Conservation (phyloP, 2,888 invertebrate genomes). For the Hololepta plana region DNA sequence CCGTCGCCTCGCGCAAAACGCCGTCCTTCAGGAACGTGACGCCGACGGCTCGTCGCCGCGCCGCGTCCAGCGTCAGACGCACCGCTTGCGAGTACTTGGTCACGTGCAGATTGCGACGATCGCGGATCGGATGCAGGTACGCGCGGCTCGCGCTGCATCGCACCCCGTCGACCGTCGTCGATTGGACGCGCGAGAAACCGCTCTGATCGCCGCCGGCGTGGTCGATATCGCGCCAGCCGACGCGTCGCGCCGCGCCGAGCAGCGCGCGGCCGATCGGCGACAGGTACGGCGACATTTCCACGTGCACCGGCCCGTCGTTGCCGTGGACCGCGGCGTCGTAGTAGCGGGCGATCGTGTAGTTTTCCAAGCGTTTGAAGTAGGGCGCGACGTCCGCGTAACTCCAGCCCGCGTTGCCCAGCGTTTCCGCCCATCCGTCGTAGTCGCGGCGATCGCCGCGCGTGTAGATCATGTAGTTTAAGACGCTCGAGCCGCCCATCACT, state of each 20-base stretch:
- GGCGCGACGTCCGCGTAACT: slow-evolving; percentile 61
- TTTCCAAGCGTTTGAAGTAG: slow-evolving; percentile 62
- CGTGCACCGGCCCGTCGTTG: slow-evolving; percentile 44
- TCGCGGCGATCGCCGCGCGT: slow-evolving; percentile 74
- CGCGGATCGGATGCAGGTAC: slow-evolving; percentile 33
- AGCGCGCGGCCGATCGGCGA: slow-evolving; percentile 25
- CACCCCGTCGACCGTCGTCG: slow-evolving; percentile 30
- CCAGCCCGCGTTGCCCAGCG: slow-evolving; percentile 77
- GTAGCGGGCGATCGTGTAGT: too few species aligned
- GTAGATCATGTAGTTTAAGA: slow-evolving; percentile 82
- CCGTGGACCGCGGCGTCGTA: slow-evolving; percentile 21
- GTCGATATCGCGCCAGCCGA: slow-evolving; percentile 27
- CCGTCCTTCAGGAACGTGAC: slow-evolving; percentile 23
- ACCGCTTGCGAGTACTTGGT: slow-evolving; percentile 34
- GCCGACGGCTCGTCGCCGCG: slow-evolving; percentile 27
- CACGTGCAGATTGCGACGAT: slow-evolving; percentile 38
- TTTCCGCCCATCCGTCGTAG: slow-evolving; percentile 76
- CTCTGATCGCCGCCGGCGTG: slow-evolving; percentile 23
- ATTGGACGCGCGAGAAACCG: slow-evolving; percentile 27
- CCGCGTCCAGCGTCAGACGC: slow-evolving; percentile 34
- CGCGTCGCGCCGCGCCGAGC: slow-evolving; percentile 22
- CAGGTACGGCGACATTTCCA: slow-evolving; percentile 37
- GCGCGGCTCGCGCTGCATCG: slow-evolving; percentile 39
- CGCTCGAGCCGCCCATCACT: slow-evolving; percentile 72
- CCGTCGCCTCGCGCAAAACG: slow-evolving; percentile 16